phyloP scores from a whole-genome alignment of 2,888 invertebrate genomes.

The Rhamnusium bicolor region DNA sequence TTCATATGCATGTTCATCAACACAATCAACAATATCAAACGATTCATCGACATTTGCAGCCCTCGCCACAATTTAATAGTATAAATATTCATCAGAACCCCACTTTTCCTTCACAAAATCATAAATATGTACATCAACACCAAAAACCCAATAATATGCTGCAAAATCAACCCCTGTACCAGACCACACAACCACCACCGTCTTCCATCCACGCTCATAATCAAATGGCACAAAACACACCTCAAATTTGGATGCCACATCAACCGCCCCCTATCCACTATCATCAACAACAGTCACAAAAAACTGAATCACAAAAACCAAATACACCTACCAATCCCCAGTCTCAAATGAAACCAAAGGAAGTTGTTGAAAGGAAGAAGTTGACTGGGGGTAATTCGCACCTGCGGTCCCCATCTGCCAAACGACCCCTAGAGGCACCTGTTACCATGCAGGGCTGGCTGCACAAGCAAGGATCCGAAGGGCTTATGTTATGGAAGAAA shows the following conservation, averaged over 20 bases:
- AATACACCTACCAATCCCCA: slow-evolving; percentile 34
- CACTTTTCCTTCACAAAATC: slow-evolving; percentile 15
- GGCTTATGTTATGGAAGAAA: slow-evolving; percentile 94
- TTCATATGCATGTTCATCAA: slow-evolving; percentile 64
- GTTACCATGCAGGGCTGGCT: slow-evolving; percentile 92
- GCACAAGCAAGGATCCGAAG: slow-evolving; percentile 94
- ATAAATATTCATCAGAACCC: slow-evolving; percentile 57
- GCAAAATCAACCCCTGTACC: slow-evolving; percentile 52
- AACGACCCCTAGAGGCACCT: slow-evolving; percentile 87
- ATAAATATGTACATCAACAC: slow-evolving; percentile 48
- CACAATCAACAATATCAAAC: slow-evolving; percentile 60
- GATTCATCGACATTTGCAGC: slow-evolving; percentile 59
- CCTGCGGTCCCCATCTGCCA: slow-evolving; percentile 86
- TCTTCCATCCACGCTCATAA: slow-evolving; percentile 58
- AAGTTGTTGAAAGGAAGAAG: slow-evolving; percentile 59
- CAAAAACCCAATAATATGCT: slow-evolving; percentile 43
- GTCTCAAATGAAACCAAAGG: slow-evolving; percentile 55
- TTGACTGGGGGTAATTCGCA: slow-evolving; percentile 66
- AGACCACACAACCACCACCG: slow-evolving; percentile 51
- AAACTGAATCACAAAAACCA: slow-evolving; percentile 46
- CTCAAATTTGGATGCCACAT: slow-evolving; percentile 65
- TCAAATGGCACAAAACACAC: slow-evolving; percentile 60
- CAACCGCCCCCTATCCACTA: slow-evolving; percentile 64
- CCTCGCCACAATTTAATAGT: slow-evolving; percentile 54
- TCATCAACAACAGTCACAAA: slow-evolving; percentile 62